Percentiles rank a stretch among this genome's conserved stretches.
Conservation (phyloP, 1,140 invertebrate genomes). For the Drosophila arawakana region DNA sequence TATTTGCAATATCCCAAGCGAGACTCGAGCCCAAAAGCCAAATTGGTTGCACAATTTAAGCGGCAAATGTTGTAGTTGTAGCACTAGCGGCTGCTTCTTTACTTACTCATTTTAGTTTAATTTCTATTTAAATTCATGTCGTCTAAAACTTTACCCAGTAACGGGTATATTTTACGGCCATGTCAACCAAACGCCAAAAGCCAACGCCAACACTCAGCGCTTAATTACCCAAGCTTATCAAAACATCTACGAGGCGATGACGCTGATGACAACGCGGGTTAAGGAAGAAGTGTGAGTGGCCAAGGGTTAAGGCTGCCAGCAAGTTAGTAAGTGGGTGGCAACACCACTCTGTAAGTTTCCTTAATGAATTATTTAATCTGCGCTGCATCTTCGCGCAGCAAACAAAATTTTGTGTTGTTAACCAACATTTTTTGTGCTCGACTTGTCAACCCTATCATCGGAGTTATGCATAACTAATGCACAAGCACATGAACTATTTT, state of each 20-base stretch:
- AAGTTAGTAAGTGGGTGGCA: not conserved
- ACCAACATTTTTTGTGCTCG: slow-evolving; percentile 70
- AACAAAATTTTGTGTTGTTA: slow-evolving; percentile 58
- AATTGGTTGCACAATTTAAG: slow-evolving; percentile 77
- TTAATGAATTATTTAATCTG: slow-evolving; percentile 82
- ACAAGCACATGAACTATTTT: not conserved
- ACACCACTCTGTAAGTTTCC: slow-evolving; percentile 59
- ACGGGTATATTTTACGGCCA: slow-evolving; percentile 41
- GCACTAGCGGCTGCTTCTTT: not conserved
- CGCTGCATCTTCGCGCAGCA: slow-evolving; percentile 51
- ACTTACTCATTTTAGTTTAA: slow-evolving; percentile 76
- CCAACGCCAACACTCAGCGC: slow-evolving; percentile 62
- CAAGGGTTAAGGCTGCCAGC: not conserved
- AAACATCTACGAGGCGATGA: slow-evolving; percentile 70
- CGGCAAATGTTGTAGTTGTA: slow-evolving; percentile 40
- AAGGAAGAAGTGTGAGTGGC: slow-evolving; percentile 5
- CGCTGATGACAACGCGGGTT: slow-evolving; percentile 40
- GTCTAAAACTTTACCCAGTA: slow-evolving; percentile 68
- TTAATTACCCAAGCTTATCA: slow-evolving; percentile 80
- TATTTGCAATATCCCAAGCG: slow-evolving; percentile 52
- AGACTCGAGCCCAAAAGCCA: slow-evolving; percentile 16
- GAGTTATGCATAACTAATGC: not conserved
- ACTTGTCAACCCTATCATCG: slow-evolving; percentile 68
- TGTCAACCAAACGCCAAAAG: slow-evolving; percentile 26
- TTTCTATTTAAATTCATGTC: slow-evolving; percentile 82